Conservation (phyloP, 2,113 vertebrate species). For the Perognathus longimembris region DNA sequence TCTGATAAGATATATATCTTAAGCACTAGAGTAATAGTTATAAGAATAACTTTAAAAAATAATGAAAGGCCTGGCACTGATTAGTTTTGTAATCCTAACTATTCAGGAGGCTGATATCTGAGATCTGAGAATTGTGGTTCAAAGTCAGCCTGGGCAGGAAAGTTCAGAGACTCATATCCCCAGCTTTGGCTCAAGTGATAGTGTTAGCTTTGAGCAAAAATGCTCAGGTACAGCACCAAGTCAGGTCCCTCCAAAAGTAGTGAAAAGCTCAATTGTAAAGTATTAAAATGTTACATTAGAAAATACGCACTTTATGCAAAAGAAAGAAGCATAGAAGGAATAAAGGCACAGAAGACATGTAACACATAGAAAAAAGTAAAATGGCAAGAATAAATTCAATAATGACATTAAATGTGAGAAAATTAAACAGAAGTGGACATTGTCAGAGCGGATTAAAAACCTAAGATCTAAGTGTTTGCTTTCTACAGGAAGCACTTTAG, state of each 20-base stretch:
- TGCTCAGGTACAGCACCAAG: no score
- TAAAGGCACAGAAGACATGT: neutral
- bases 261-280: constrained; percentile 10
- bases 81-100: no score
- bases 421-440: neutral
- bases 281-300: constrained; percentile 35
- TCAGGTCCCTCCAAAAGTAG: neutral
- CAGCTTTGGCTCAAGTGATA: no score
- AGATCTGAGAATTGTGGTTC: no score
- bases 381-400: neutral
- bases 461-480: neutral
- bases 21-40: constrained; percentile 3
- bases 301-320: neutral
- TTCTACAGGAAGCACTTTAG: constrained; percentile 17
- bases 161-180: no score
- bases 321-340: neutral
- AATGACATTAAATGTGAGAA: neutral
- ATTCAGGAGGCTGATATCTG: no score
- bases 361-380: neutral
- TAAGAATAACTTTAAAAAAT: constrained; percentile 26
- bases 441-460: neutral
- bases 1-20: neutral
- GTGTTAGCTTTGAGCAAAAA: no score
- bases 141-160: no score
- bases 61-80: neutral